Evolutionary conservation across 1,140 invertebrate genomes (phyloP).

Genomic region (Venustaconcha ellipsiformis): DNA sequence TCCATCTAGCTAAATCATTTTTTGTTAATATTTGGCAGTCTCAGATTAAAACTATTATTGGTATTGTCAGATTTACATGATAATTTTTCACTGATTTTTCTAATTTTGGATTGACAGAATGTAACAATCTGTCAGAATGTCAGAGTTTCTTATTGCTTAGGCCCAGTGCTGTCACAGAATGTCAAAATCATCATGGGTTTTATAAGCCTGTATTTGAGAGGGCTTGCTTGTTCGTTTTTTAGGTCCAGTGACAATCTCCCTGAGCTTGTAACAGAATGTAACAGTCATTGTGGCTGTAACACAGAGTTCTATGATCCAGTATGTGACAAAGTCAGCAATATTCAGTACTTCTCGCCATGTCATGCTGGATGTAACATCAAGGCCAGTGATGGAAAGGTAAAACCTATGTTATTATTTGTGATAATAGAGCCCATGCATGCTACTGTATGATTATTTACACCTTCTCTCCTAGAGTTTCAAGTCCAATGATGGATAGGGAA

Average conservation of each 20-base stretch:
- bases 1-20: no score
- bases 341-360: conserved; percentile 92
- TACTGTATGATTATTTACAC: no score
- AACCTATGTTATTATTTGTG: neutral
- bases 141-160: conserved; percentile 27
- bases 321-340: conserved; percentile 76
- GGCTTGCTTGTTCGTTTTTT: conserved; percentile 7
- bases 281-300: conserved; percentile 74
- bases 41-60: no score
- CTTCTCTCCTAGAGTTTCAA: no score
- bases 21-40: no score
- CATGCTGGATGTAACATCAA: conserved; percentile 84
- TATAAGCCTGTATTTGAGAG: no score
- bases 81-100: conserved; percentile 18
- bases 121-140: conserved; percentile 67
- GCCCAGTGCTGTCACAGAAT: no score
- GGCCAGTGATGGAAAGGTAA: conserved; percentile 18
- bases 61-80: no score
- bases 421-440: no score
- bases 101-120: conserved; percentile 28
- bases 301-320: conserved; percentile 77
- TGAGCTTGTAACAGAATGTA: conserved; percentile 43
- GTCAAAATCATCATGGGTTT: no score
- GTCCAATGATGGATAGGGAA: no score
- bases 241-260: conserved; percentile 17